Conservation (phyloP, 2,113 vertebrate species). For the pig (Sus scrofa) region DNA sequence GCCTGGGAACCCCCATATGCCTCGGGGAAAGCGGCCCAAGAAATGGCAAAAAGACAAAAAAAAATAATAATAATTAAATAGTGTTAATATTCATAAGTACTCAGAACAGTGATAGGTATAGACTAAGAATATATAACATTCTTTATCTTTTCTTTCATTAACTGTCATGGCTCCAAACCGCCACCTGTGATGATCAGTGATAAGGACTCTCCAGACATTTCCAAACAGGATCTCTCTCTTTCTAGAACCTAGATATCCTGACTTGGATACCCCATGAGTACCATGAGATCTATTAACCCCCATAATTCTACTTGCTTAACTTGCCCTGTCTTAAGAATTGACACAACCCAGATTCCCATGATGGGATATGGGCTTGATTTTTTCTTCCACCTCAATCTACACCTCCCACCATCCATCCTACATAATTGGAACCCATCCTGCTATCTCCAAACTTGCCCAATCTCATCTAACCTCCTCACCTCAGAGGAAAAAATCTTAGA, state of each 20-base stretch:
- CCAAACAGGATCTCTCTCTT: background rate
- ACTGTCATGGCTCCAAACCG: background rate
- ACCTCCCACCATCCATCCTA: background rate
- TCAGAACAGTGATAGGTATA: background rate
- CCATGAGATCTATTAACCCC: background rate
- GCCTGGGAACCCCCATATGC: no score
- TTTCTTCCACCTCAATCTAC: background rate
- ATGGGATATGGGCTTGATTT: background rate
- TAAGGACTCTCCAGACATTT: background rate
- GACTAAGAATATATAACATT: background rate
- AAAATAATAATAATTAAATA: conserved; percentile 1
- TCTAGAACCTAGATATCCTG: background rate
- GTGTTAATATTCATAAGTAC: conserved; percentile 23
- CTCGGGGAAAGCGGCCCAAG: no score
- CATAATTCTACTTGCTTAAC: background rate
- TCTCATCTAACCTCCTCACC: background rate
- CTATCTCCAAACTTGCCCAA: background rate
- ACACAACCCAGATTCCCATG: background rate
- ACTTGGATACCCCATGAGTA: background rate
- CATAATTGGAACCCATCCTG: background rate
- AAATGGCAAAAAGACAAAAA: no score
- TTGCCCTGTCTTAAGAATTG: background rate
- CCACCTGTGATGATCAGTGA: background rate
- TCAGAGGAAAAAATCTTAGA: background rate
- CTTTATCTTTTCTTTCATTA: background rate